A percentile compares a stretch with the other conserved stretches of the same genome.
Conservation (phyloP, 2,888 invertebrate genomes). For the Epiblema foenella region DNA sequence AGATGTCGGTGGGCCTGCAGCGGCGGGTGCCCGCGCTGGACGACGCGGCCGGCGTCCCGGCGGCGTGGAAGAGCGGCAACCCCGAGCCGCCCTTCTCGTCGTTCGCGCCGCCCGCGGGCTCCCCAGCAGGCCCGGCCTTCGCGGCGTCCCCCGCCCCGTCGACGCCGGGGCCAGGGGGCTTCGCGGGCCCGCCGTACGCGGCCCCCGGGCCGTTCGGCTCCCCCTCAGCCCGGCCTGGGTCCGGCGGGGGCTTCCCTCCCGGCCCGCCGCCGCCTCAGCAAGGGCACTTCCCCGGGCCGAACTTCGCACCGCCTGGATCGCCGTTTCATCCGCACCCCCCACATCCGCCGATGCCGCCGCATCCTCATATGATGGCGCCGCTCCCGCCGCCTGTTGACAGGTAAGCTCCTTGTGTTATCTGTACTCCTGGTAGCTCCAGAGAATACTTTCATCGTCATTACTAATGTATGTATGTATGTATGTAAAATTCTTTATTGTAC, state of each 20-base stretch:
- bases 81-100: constrained; percentile 88
- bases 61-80: constrained; percentile 90
- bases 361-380: constrained; percentile 82
- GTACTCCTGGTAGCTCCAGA: constrained; percentile 1
- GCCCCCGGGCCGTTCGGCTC: constrained; percentile 87
- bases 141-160: constrained; percentile 89
- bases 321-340: constrained; percentile 93
- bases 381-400: constrained; percentile 92
- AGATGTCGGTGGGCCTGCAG: constrained; percentile 91
- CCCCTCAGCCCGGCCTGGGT: constrained; percentile 89
- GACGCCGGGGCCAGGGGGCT: constrained; percentile 90
- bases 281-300: constrained; percentile 89
- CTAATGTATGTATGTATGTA: too few species aligned
- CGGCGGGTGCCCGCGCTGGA: constrained; percentile 88
- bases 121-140: constrained; percentile 88
- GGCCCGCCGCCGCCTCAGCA: constrained; percentile 87
- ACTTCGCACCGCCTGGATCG: constrained; percentile 90
- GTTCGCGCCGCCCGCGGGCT: constrained; percentile 91
- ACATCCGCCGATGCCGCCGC: constrained; percentile 94
- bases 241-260: constrained; percentile 93
- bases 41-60: constrained; percentile 72
- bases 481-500: too few species aligned
- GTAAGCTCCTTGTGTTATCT: constrained; percentile 70
- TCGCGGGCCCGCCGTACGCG: constrained; percentile 87
- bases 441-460: background rate